Evolutionary conservation across 2,888 invertebrate species (phyloP).

Genomic region (Nomada hirtipes): DNA sequence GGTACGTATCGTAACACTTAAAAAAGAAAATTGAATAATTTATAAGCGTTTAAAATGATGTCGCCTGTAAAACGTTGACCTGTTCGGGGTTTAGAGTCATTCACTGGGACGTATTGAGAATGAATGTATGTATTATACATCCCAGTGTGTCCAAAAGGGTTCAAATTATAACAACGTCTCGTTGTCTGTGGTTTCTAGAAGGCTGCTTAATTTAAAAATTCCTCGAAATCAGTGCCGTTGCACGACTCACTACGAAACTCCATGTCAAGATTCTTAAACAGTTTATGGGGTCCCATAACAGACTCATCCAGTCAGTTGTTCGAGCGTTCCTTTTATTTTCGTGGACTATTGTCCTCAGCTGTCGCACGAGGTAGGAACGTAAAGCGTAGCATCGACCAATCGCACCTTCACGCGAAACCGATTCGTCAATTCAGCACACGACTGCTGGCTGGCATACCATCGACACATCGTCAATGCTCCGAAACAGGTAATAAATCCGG

Average conservation of each 20-base stretch:
- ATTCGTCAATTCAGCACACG: constrained; percentile 66
- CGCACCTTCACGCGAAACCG: constrained; percentile 41
- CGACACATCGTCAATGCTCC: constrained; percentile 72
- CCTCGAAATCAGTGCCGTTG: background rate
- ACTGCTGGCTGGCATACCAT: constrained; percentile 65
- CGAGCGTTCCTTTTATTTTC: constrained; percentile 65
- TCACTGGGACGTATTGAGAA: too few relatives aligned
- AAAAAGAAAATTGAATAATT: too few relatives aligned
- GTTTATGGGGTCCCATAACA: constrained; percentile 55
- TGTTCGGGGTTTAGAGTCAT: too few relatives aligned
- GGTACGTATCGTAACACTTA: too few relatives aligned
- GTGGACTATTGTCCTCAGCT: constrained; percentile 65
- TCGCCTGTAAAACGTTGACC: too few relatives aligned
- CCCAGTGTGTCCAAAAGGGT: background rate
- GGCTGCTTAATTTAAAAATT: constrained; percentile 4
- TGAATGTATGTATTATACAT: too few relatives aligned
- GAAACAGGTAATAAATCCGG: constrained; percentile 74
- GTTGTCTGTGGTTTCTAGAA: too few relatives aligned
- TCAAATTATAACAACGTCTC: too few relatives aligned
- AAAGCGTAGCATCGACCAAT: constrained; percentile 47
- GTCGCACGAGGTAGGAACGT: constrained; percentile 46
- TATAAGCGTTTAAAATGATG: too few relatives aligned
- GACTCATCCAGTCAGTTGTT: constrained; percentile 40
- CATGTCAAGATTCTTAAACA: constrained; percentile 50
- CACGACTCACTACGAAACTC: constrained; percentile 14